phyloP scores from a whole-genome alignment of 2,797 vertebrate genomes.

The Decapterus maruadsi region DNA sequence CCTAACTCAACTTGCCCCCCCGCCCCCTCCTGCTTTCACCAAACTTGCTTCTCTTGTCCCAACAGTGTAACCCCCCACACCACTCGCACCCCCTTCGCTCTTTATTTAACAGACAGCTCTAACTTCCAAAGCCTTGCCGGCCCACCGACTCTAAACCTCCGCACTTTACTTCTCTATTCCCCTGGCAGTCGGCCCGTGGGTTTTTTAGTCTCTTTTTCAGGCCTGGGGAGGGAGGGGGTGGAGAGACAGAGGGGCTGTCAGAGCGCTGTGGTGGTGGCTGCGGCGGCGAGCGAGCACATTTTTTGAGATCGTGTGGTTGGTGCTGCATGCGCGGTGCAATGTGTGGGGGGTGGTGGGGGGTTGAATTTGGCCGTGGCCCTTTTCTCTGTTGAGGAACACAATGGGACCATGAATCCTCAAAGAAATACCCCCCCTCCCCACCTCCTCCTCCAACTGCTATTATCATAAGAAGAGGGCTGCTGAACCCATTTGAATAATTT shows the following conservation, averaged over 20 bases:
- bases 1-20: constrained; percentile 70
- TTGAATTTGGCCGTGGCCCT: constrained; percentile 74
- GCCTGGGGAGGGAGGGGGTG: constrained; percentile 44
- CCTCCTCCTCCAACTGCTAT: constrained; percentile 70
- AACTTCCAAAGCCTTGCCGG: constrained; percentile 75
- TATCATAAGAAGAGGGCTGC: constrained; percentile 84
- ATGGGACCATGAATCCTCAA: constrained; percentile 80
- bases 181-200: constrained; percentile 65
- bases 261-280: constrained; percentile 38
- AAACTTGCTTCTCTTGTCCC: constrained; percentile 77
- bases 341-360: constrained; percentile 54
- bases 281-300: constrained; percentile 36
- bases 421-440: constrained; percentile 66
- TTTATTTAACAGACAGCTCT: constrained; percentile 73
- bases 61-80: constrained; percentile 64
- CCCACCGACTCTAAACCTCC: constrained; percentile 68
- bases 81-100: constrained; percentile 50
- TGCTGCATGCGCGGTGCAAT: constrained; percentile 23
- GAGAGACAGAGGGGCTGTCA: constrained; percentile 63
- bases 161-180: constrained; percentile 80
- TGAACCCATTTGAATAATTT: constrained; percentile 82
- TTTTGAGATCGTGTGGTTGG: constrained; percentile 52
- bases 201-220: constrained; percentile 55
- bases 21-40: constrained; percentile 58
- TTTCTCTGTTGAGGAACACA: constrained; percentile 76